A percentile compares a stretch with the other conserved stretches of the same genome.
Conservation (phyloP, 2,888 invertebrate species). For the Dilophus febrilis region DNA sequence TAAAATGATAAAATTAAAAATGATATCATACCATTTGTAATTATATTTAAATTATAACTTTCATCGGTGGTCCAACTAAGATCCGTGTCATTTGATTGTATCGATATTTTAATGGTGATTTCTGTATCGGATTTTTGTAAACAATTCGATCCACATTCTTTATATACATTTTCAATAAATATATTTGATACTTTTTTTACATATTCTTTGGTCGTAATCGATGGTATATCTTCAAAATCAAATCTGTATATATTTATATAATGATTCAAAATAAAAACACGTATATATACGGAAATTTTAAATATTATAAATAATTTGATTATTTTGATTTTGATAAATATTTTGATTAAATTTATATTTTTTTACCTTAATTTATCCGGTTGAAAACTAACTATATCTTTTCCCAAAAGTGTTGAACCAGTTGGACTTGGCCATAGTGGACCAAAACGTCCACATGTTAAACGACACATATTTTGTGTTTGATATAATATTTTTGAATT, state of each 20-base stretch:
- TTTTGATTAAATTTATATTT: neutral
- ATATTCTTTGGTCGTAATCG: constrained; percentile 32
- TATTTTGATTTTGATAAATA: neutral
- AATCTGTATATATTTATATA: too few species aligned
- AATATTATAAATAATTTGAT: neutral
- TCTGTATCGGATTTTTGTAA: constrained; percentile 32
- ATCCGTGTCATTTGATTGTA: constrained; percentile 31
- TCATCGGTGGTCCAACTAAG: constrained; percentile 54
- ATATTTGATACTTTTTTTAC: constrained; percentile 37
- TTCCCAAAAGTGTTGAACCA: constrained; percentile 28
- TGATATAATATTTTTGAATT: constrained; percentile 15
- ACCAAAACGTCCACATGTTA: constrained; percentile 50
- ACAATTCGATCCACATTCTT: constrained; percentile 39
- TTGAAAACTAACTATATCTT: constrained; percentile 35
- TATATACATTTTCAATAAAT: constrained; percentile 36
- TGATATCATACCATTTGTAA: constrained; percentile 40
- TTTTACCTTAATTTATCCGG: constrained; percentile 35
- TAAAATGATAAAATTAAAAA: too few species aligned
- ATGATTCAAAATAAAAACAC: constrained; percentile 5
- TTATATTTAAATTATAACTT: constrained; percentile 42
- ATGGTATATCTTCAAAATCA: constrained; percentile 33
- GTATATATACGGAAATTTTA: neutral
- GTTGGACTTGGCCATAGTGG: constrained; percentile 55
- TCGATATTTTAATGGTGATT: constrained; percentile 38
- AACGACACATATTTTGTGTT: constrained; percentile 43